Base-by-base conservation (phyloP, 2,888 invertebrate genomes). In the Ophion costatus region DNA sequence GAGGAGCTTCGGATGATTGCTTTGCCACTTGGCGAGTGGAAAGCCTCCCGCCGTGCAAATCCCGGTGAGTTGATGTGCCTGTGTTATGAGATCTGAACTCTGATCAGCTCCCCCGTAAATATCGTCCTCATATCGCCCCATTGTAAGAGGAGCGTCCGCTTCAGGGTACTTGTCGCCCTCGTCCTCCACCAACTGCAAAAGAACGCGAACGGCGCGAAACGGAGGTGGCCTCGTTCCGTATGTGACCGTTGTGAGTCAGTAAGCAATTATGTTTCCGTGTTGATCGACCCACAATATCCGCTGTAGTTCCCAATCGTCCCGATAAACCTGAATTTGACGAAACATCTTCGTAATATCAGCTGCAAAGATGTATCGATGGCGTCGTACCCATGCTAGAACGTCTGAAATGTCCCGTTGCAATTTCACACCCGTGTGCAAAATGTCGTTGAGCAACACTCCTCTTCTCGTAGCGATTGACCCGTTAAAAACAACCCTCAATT, bases 251-350 rank as follows among this genome's bases (percentile, higher is more conserved):
- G 67, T 67, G 22, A 67, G 67, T 11, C 38, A 22, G 5, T 42
- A 67, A 5, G 45, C n/a, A 9, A 45, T 22, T 7, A 10, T 38
- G 0, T 42, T 17, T 2, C n/a, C 20, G 0, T 42, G 17, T 20
- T 6, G 2, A 20, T 67, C 45, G 42, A 67, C 5, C 67, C 67
- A 67, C n/a, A 67, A 20, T 20, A 67, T 42, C 42, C 42, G 67
- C n/a, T 67, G 67, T 10, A 42, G 20, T 2, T 42, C 20, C 67
- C 29, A 29, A 29, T 29, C 29, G 29, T 29, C 29, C 29, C 29
- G 29, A 29, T 29, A 0, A 29, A 29, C 67, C 51, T 17, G 51
- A 51, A 51, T 51, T 51, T 51, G 51, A 1, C 51, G 51, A 17
- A 51, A 51, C 51, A 51, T 51, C 17, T 51, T 51, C 51, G 51